Evolutionary conservation across 2,797 vertebrate species (phyloP).

Genomic region (Emydoidea blandingii): DNA sequence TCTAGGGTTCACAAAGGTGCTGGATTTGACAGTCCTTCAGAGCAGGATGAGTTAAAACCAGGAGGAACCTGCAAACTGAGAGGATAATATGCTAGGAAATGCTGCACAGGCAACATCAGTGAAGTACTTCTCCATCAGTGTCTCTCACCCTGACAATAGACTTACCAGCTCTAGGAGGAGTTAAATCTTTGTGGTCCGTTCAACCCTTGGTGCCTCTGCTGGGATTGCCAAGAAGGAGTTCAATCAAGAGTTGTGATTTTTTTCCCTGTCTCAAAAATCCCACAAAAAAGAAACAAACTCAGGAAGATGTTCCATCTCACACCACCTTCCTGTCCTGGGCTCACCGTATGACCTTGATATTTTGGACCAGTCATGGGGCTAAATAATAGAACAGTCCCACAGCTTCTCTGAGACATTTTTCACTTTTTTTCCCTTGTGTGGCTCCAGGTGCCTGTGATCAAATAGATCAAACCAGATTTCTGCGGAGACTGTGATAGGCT

Average conservation of each 20-base stretch:
- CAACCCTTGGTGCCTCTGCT: neutral
- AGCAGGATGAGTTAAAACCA: neutral
- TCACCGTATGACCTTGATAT: neutral
- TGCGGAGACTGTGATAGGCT: neutral
- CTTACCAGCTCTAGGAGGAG: neutral
- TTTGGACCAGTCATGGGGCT: neutral
- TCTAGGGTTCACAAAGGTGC: neutral
- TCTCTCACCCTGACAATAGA: neutral
- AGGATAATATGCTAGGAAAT: neutral
- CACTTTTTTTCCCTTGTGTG: too few relatives aligned
- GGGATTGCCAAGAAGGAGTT: neutral
- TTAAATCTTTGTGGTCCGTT: neutral
- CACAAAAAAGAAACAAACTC: neutral
- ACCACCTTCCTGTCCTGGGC: neutral
- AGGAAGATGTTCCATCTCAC: neutral
- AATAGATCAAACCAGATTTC: neutral
- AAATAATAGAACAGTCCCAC: neutral
- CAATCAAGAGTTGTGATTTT: neutral
- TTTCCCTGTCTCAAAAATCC: neutral
- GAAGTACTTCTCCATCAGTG: neutral
- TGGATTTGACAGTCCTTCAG: neutral
- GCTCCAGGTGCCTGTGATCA: neutral
- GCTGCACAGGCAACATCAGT: neutral
- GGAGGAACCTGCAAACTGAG: neutral
- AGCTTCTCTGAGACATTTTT: neutral